These are phyloP conservation scores for Epinotia demarniana DNA, from an alignment of 2,888 invertebrate genomes.

Conservation along the genomic window DNA sequence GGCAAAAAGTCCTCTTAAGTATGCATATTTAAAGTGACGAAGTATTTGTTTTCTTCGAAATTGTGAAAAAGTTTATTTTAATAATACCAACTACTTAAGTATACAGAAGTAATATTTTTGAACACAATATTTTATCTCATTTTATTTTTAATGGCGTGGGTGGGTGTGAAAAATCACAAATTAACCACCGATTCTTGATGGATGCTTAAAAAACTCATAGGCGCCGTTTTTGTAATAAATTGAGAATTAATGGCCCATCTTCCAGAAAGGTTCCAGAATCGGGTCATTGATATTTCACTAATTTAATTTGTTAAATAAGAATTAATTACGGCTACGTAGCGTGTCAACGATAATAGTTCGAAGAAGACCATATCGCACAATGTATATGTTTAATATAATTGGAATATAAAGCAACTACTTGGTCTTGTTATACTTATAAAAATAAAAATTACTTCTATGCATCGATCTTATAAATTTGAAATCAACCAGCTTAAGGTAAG, in stretches of 20 bases:
- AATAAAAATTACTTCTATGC: no score
- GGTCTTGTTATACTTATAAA: not conserved
- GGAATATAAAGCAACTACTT: not conserved
- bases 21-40: no score
- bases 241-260: constrained; percentile 10
- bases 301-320: not conserved
- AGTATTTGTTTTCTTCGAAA: not conserved
- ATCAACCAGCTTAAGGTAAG: not conserved
- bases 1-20: no score
- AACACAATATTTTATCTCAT: constrained; percentile 51
- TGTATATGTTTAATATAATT: not conserved
- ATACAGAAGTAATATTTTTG: no score
- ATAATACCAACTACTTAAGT: not conserved
- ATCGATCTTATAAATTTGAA: not conserved
- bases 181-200: constrained; percentile 63
- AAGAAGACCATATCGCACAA: not conserved
- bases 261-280: not conserved
- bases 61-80: not conserved
- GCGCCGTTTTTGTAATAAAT: constrained; percentile 57
- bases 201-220: constrained; percentile 50
- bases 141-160: constrained; percentile 57
- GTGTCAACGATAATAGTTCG: not conserved
- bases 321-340: not conserved
- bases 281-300: constrained; percentile 6
- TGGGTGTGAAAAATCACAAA: constrained; percentile 82